These are phyloP conservation scores for Okamejei kenojei DNA, from an alignment of 2,797 vertebrate genomes.

Conservation along the genomic window DNA sequence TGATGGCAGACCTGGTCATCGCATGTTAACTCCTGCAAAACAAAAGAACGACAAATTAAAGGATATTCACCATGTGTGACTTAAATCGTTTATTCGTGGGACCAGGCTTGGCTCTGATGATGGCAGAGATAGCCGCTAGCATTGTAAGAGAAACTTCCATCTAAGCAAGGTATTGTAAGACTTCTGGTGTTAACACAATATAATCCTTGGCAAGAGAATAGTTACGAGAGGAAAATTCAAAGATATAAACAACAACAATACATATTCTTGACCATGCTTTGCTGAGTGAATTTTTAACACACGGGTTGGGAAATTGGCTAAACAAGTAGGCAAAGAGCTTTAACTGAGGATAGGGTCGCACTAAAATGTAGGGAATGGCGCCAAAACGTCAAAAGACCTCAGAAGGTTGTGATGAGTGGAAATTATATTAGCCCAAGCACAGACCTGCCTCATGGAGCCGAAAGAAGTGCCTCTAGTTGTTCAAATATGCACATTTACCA, in stretches of 20 bases:
- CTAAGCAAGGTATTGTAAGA: neutral
- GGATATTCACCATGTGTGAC: neutral
- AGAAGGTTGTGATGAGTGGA: neutral
- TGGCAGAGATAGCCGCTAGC: neutral
- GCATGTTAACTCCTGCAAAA: constrained; percentile 71
- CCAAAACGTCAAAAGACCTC: neutral
- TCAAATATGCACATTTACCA: neutral
- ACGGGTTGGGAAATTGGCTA: neutral
- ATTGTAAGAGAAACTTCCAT: neutral
- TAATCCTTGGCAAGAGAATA: too few species aligned
- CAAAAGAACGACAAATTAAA: constrained; percentile 44
- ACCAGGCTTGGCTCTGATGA: neutral
- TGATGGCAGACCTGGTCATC: constrained; percentile 81
- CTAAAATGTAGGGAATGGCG: neutral
- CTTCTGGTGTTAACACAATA: too few species aligned
- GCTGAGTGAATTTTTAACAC: neutral
- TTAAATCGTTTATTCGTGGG: neutral
- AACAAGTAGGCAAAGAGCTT: neutral
- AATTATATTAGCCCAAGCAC: neutral
- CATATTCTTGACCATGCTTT: neutral
- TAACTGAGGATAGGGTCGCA: neutral
- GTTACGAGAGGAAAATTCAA: neutral
- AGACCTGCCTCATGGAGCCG: neutral
- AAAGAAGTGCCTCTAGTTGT: neutral
- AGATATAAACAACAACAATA: too few species aligned